Base-by-base conservation (phyloP, 2,113 vertebrate genomes). In the Salvelinus namaycush region DNA sequence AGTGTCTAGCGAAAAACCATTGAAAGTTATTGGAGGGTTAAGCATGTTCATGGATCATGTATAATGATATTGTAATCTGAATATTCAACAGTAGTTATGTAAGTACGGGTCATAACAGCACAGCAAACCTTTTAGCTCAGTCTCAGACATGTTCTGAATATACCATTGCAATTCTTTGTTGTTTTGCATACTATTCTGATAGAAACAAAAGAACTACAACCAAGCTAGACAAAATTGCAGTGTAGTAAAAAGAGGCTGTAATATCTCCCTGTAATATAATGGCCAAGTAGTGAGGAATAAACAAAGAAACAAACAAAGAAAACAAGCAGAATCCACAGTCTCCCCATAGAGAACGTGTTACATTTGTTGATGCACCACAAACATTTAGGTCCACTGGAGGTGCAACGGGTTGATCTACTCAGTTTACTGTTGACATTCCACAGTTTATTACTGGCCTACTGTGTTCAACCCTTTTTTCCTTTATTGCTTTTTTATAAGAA, bases 371-470 rank as follows among this genome's bases (percentile, higher is more conserved):
- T 62, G 59, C 59, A 24, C 18, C 3, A 22, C 59, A 62, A 62
- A 62, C 59, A 62, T 24, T 1, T 62, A 62, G 59, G 59, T 62
- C 59, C 7, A 22, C 13, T 62, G 81, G 76, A 79, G 82, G 87
- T 86, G 86, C 76, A 91, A 90, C 86, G 79, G 87, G 87, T 80
- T 85, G 69, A 90, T 87, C 80, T 90, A 86, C 79, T 90, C 84
- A 88, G 31, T 57, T 65, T 54, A 88, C 78, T 89, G 80, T 84
- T 85, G 83, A 92, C 88, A 90, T 92, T 92, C 87, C 84, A 90
- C 87, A 87, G 78, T 89, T 92, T 91, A 90, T 92, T 92, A 92
- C 90, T 91, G 88, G 87, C 91, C 89, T 91, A 92, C 83, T 84
- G 80, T 86, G 81, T 86, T 87, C 65, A 79, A 82, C 74, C 86